Evolutionary conservation across 2,888 invertebrate species (phyloP).

Genomic region (Chaitophorus viminalis): DNA sequence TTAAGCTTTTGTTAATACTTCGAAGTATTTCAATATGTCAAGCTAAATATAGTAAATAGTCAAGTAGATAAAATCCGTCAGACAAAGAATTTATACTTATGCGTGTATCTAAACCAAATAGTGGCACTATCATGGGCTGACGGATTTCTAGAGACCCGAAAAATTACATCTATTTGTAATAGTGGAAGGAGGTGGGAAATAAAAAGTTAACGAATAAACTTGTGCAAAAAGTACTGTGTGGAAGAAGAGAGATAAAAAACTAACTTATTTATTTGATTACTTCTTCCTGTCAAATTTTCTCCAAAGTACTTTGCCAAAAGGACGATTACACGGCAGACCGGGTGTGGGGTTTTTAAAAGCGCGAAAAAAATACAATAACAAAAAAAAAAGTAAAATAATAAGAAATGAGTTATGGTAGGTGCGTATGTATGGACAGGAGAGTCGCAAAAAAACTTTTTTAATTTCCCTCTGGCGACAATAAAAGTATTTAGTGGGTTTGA

Average conservation of each 20-base stretch:
- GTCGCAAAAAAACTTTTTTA: constrained; percentile 52
- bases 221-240: constrained; percentile 40
- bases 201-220: constrained; percentile 59
- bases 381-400: constrained; percentile 43
- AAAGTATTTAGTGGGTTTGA: constrained; percentile 53
- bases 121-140: neutral
- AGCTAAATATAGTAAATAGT: too few relatives aligned
- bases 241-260: constrained; percentile 58
- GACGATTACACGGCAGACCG: constrained; percentile 52
- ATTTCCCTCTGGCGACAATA: constrained; percentile 55
- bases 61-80: too few relatives aligned
- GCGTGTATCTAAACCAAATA: neutral
- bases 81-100: neutral
- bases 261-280: constrained; percentile 61
- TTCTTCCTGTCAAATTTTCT: constrained; percentile 61
- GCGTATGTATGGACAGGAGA: too few relatives aligned
- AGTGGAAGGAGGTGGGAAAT: neutral
- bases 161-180: constrained; percentile 56
- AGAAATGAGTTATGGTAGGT: constrained; percentile 32
- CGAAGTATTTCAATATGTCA: too few relatives aligned
- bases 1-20: too few relatives aligned
- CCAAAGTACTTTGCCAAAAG: constrained; percentile 54
- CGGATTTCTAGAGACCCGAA: constrained; percentile 1
- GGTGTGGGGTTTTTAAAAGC: constrained; percentile 47
- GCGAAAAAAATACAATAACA: constrained; percentile 54